A percentile compares a stretch with the other conserved stretches of the same genome.
Evolutionary conservation across 2,797 vertebrate species (phyloP).

Genomic region (Mormyrops boulengeri): DNA sequence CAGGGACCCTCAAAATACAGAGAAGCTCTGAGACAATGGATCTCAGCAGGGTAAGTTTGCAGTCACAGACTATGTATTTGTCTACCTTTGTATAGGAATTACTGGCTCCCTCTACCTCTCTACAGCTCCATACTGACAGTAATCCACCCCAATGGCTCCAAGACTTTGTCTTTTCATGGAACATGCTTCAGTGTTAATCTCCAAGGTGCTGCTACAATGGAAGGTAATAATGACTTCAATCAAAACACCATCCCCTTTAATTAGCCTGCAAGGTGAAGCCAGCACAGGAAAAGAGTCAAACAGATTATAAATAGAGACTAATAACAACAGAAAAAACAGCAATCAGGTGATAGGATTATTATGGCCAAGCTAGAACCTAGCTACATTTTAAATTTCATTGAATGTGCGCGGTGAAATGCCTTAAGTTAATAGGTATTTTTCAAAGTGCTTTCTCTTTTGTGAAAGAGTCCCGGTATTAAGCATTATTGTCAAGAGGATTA

Average conservation of each 20-base stretch:
- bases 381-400: constrained; percentile 14
- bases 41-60: constrained; percentile 48
- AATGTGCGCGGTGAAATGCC: background rate
- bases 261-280: constrained; percentile 38
- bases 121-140: constrained; percentile 49
- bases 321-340: constrained; percentile 24
- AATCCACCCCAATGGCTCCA: constrained; percentile 58
- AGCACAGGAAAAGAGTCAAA: constrained; percentile 12
- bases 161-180: constrained; percentile 47
- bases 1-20: constrained; percentile 35
- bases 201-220: constrained; percentile 47
- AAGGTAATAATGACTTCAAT: constrained; percentile 59
- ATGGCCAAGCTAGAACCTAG: constrained; percentile 12
- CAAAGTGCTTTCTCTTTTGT: constrained; percentile 17
- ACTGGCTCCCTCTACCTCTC: constrained; percentile 43
- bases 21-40: constrained; percentile 47
- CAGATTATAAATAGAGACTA: constrained; percentile 24
- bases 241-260: constrained; percentile 50
- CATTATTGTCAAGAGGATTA: constrained; percentile 48
- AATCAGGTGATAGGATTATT: constrained; percentile 36
- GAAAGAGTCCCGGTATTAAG: constrained; percentile 20
- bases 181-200: constrained; percentile 46
- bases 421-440: constrained; percentile 20
- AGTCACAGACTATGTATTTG: constrained; percentile 46
- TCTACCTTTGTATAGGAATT: constrained; percentile 60